Percentiles rank a stretch among this genome's conserved stretches.
Evolutionary conservation across 1,140 invertebrate genomes (phyloP).

Genomic region (Battus philenor): DNA sequence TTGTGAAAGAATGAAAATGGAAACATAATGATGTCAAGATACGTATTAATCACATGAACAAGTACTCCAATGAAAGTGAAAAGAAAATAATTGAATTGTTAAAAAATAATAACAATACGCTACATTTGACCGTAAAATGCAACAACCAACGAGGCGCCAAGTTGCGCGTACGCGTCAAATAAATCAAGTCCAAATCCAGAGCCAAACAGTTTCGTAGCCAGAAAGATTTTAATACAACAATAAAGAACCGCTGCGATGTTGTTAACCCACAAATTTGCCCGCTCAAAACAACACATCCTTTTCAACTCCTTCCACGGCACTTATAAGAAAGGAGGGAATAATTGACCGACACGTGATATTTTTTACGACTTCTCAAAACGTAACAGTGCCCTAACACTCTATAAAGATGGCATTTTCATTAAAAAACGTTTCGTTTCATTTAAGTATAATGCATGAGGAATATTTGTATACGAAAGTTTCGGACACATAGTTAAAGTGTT

Average conservation of each 20-base stretch:
- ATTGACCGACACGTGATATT: constrained; percentile 20
- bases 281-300: constrained; percentile 48
- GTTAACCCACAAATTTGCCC: constrained; percentile 51
- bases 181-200: constrained; percentile 47
- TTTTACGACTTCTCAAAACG: constrained; percentile 28
- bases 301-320: constrained; percentile 40
- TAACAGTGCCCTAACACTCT: constrained; percentile 3
- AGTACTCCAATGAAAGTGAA: too few species aligned
- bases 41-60: too few species aligned
- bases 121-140: constrained; percentile 34
- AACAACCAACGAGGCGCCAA: constrained; percentile 31
- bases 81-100: constrained; percentile 7
- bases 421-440: too few species aligned
- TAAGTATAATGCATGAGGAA: too few species aligned
- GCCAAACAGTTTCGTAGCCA: constrained; percentile 45
- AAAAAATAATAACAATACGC: constrained; percentile 14
- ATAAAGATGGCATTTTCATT: background rate
- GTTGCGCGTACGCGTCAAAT: constrained; percentile 23
- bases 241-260: constrained; percentile 45
- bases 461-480: too few species aligned
- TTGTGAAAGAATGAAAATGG: too few species aligned
- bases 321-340: constrained; percentile 29
- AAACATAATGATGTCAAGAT: too few species aligned
- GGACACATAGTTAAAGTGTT: too few species aligned
- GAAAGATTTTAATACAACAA: constrained; percentile 61